A percentile compares a stretch with the other conserved stretches of the same genome.
phyloP scores from a whole-genome alignment of 2,888 invertebrate species.

The Caenorhabditis zanzibari region DNA sequence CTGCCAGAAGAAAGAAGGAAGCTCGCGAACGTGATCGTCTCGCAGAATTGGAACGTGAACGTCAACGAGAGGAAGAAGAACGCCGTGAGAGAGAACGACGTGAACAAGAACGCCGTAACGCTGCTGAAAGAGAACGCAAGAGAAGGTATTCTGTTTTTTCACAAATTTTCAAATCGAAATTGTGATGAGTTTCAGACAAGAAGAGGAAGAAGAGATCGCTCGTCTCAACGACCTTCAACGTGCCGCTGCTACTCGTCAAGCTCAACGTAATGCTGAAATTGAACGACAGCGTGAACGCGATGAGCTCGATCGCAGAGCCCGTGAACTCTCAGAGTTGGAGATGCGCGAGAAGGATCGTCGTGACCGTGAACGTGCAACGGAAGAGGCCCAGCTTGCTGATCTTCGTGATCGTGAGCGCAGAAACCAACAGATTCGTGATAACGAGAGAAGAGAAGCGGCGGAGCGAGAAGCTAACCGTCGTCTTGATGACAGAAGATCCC shows the following conservation, averaged over 20 bases:
- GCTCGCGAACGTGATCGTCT: conserved; percentile 68
- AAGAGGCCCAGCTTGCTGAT: conserved; percentile 79
- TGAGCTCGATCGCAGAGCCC: conserved; percentile 77
- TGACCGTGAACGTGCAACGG: conserved; percentile 76
- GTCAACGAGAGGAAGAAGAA: conserved; percentile 79
- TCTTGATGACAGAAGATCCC: conserved; percentile 78
- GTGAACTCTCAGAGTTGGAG: conserved; percentile 76
- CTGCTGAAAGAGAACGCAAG: conserved; percentile 78
- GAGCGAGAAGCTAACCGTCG: conserved; percentile 78
- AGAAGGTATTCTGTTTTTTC: conserved; percentile 54
- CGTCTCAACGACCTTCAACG: conserved; percentile 77
- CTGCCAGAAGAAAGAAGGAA: conserved; percentile 74
- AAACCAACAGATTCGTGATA: conserved; percentile 80
- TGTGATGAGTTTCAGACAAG: conserved; percentile 51
- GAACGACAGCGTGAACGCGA: conserved; percentile 75
- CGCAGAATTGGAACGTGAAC: conserved; percentile 78
- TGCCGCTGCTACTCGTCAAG: conserved; percentile 66
- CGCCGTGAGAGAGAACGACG: conserved; percentile 78
- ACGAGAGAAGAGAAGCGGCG: conserved; percentile 79
- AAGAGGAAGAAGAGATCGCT: conserved; percentile 79
- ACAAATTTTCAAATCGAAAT: not conserved
- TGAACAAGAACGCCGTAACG: conserved; percentile 75
- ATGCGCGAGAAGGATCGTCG: conserved; percentile 78
- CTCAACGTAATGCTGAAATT: conserved; percentile 69
- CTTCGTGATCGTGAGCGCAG: conserved; percentile 78